Evolutionary conservation across 2,113 vertebrate genomes (phyloP).

Genomic region (Vulpes vulpes): DNA sequence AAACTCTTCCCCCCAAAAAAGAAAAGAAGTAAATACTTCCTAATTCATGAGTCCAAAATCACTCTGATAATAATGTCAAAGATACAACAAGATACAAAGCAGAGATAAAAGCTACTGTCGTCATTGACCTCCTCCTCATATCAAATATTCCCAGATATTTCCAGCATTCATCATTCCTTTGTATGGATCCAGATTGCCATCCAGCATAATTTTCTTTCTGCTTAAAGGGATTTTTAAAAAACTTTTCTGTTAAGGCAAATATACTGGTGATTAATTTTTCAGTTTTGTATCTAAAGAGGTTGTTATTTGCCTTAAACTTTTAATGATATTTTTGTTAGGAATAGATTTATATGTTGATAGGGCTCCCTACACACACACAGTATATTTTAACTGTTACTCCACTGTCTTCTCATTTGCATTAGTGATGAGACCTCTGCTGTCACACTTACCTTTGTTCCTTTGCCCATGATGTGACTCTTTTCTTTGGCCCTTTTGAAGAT

Average conservation of each 20-base stretch:
- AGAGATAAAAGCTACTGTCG: neutral
- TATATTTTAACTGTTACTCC: neutral
- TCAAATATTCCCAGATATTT: neutral
- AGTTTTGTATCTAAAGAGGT: neutral
- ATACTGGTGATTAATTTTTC: neutral
- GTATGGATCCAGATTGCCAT: neutral
- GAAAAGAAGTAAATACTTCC: neutral
- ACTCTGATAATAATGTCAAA: neutral
- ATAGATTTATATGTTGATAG: neutral
- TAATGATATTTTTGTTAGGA: neutral
- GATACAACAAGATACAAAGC: neutral
- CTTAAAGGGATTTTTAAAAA: neutral
- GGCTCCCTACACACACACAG: neutral
- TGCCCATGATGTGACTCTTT: neutral
- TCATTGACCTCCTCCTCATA: neutral
- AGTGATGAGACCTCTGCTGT: neutral
- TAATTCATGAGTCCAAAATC: neutral
- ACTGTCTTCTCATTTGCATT: neutral
- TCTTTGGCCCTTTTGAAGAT: neutral
- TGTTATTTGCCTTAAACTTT: neutral
- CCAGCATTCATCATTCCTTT: neutral
- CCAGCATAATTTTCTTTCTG: neutral
- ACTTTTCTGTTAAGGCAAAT: neutral
- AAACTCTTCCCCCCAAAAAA: neutral
- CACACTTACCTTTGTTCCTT: neutral